Evolutionary conservation across 53 echinoderm and acorn worm genomes (phyloP), one percentile per base, ranked within the genome.

Genomic region (Mesocentrotus franciscanus): DNA sequence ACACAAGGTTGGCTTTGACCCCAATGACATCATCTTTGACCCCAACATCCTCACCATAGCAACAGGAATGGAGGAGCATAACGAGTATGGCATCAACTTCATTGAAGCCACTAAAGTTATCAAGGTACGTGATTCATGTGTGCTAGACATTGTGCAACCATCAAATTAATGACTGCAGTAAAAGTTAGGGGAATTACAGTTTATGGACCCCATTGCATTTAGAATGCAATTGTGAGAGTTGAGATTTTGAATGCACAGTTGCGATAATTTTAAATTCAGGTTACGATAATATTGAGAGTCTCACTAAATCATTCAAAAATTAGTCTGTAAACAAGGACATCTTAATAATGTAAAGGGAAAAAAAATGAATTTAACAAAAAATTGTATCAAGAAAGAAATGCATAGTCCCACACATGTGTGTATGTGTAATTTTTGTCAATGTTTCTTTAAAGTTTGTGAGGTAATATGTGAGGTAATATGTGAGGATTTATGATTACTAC

Each of bases 1-100:
- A 5, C 93, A 98, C 32, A 95, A 96, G 90, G 64, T 98, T 68
- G 96, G 96, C 0, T 98, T 98, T 93, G 96, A 98, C 94, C 97
- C 97, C 20, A 97, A 97, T 95, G 99, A 98, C 96, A 97, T 98
- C 95, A 97, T 98, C 93, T 98, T 98, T 96, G 99, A 98, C 95
- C 99, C 99, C 64, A 98, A 98, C 96, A 98, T 98, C 72, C 97
- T 98, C 95, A 98, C 99, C 78, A 98, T 98, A 96, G 99, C 99
- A 61, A 98, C 99, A 27, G 99, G 99, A 72, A 98, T 98, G 96
- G 99, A 98, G 92, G 99, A 98, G 59, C 99, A 98, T 91, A 98
- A 98, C 29, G 95, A 97, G 66, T 98, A 98, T 93, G 99, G 97
- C 57, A 97, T 98, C 95, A 96, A 98, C 96, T 98, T 96, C 96